phyloP scores from a whole-genome alignment of 2,113 vertebrate genomes.

The Mohoua ochrocephala region DNA sequence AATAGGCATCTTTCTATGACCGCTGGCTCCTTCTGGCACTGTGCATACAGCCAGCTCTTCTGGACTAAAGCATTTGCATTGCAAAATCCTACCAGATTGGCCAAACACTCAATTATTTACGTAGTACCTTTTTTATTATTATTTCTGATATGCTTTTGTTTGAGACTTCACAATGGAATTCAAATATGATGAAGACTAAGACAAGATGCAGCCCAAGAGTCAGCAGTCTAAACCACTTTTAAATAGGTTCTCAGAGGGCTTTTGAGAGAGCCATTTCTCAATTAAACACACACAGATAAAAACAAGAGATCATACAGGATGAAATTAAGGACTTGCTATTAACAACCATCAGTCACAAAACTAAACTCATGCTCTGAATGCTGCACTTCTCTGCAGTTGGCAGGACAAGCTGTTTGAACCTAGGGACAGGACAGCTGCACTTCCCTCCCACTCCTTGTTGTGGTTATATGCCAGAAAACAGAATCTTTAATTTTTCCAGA shows the following conservation, averaged over 20 bases:
- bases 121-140: background rate
- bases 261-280: background rate
- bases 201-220: background rate
- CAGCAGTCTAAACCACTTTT: background rate
- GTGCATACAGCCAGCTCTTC: background rate
- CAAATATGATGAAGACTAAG: background rate
- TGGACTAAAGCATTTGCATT: background rate
- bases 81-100: background rate
- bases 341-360: background rate
- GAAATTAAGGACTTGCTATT: background rate
- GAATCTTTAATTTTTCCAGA: background rate
- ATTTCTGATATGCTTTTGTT: background rate
- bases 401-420: background rate
- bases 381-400: background rate
- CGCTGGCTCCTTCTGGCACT: background rate
- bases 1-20: background rate
- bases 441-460: background rate
- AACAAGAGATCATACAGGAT: background rate
- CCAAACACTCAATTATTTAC: background rate
- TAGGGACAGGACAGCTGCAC: background rate
- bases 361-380: background rate
- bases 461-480: background rate
- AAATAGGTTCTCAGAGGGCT: background rate
- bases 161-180: background rate
- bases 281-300: background rate